These are phyloP conservation scores for Machimus rusticus DNA, from an alignment of 2,888 invertebrate genomes.

Conservation along the genomic window DNA sequence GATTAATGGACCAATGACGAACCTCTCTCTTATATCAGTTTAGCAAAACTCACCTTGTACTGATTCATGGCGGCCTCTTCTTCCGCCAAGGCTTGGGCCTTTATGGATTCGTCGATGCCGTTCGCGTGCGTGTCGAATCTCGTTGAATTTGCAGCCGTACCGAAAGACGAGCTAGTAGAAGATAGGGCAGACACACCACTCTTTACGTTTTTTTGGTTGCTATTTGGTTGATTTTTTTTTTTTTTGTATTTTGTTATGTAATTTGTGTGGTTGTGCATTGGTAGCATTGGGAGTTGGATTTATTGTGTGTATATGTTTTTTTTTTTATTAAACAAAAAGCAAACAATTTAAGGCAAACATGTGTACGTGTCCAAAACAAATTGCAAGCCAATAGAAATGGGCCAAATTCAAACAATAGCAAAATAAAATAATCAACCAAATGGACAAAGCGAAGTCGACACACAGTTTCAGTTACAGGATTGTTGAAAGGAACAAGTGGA, in stretches of 20 bases:
- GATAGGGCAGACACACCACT: slow-evolving; percentile 88
- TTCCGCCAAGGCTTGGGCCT: slow-evolving; percentile 89
- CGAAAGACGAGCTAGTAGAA: slow-evolving; percentile 88
- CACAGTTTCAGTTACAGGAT: slow-evolving; percentile 32
- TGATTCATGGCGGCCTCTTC: slow-evolving; percentile 96
- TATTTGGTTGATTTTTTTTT: slow-evolving; percentile 61
- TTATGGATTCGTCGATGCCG: slow-evolving; percentile 85
- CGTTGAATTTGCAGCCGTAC: slow-evolving; percentile 79
- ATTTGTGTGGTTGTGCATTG: slow-evolving; percentile 46
- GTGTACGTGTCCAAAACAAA: slow-evolving; percentile 6
- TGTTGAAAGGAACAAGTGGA: slow-evolving; percentile 32
- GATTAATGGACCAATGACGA: background rate
- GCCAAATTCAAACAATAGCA: slow-evolving; percentile 8
- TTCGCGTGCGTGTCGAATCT: slow-evolving; percentile 74
- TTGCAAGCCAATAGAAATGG: slow-evolving; percentile 36
- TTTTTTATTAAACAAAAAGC: background rate
- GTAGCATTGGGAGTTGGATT: background rate
- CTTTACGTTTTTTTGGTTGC: slow-evolving; percentile 88
- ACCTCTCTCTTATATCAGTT: background rate
- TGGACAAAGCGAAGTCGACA: slow-evolving; percentile 41
- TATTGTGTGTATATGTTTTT: background rate
- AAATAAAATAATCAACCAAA: slow-evolving; percentile 44
- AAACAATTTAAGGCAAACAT: background rate
- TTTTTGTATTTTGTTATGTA: slow-evolving; percentile 38
- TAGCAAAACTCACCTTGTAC: slow-evolving; percentile 76